phyloP scores from a whole-genome alignment of 2,888 invertebrate genomes.

The Lamellibrachia satsuma region DNA sequence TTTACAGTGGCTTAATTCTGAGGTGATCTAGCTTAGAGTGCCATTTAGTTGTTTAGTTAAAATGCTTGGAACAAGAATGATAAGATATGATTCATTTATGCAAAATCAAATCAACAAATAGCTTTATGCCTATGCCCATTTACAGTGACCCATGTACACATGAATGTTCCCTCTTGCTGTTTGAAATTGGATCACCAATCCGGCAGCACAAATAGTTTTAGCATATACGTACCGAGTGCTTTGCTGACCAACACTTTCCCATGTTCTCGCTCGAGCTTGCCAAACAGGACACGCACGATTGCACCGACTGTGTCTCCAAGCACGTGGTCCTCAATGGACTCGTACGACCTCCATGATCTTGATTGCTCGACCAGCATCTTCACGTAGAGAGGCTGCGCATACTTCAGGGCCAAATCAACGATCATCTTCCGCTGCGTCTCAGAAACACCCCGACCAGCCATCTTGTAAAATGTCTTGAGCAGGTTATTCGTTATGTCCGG shows the following conservation, averaged over 20 bases:
- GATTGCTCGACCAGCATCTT: conserved; percentile 50
- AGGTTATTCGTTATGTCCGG: conserved; percentile 42
- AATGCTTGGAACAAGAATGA: no score
- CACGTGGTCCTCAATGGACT: conserved; percentile 35
- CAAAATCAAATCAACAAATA: no score
- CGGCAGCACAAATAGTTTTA: no score
- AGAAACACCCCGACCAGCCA: conserved; percentile 41
- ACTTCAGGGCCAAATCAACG: conserved; percentile 42
- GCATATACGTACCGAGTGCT: conserved; percentile 47
- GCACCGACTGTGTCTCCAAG: conserved; percentile 45
- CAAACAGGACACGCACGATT: conserved; percentile 50
- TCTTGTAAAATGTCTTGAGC: conserved; percentile 40
- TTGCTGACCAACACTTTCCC: conserved; percentile 47
- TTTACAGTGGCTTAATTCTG: no score
- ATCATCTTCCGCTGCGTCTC: conserved; percentile 47
- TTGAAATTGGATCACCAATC: no score
- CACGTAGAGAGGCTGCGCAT: conserved; percentile 51
- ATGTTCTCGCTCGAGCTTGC: conserved; percentile 49
- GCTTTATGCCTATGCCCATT: no score
- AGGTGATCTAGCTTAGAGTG: no score
- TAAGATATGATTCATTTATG: no score
- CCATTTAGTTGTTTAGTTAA: no score
- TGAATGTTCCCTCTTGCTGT: no score
- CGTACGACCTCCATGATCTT: conserved; percentile 51
- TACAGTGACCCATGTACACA: no score